A percentile compares a stretch with the other conserved stretches of the same genome.
Evolutionary conservation across 2,113 vertebrate genomes (phyloP).

Genomic region (Noturus placidus): DNA sequence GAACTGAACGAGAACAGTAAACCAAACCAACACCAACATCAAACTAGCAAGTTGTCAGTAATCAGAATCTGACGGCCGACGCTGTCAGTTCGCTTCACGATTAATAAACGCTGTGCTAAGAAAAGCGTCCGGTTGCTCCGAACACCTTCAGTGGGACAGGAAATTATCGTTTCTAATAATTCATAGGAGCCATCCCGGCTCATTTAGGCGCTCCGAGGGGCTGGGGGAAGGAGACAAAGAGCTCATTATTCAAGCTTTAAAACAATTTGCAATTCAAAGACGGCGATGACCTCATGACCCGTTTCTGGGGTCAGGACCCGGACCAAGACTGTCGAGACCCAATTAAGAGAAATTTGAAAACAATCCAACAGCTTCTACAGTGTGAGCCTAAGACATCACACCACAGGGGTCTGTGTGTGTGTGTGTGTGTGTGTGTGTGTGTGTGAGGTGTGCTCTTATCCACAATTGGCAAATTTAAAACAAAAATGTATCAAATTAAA

Average conservation of each 20-base stretch:
- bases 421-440: constrained; percentile 30
- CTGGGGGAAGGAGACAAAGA: constrained; percentile 90
- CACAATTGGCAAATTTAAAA: neutral
- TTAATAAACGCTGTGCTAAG: neutral
- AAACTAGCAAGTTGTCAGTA: neutral
- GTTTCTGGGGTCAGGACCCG: constrained; percentile 69
- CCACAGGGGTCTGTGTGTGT: constrained; percentile 78
- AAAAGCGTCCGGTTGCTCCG: constrained; percentile 51
- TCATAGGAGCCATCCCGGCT: constrained; percentile 90
- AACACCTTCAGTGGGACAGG: constrained; percentile 60
- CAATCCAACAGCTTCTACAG: constrained; percentile 66
- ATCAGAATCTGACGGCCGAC: neutral
- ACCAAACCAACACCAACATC: neutral
- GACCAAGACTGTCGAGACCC: constrained; percentile 70
- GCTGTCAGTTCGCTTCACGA: neutral
- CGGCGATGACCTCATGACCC: constrained; percentile 72
- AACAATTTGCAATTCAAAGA: constrained; percentile 89
- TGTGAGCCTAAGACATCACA: constrained; percentile 90
- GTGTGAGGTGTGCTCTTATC: neutral
- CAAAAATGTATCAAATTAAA: neutral
- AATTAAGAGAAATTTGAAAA: constrained; percentile 77
- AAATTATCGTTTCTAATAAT: constrained; percentile 88
- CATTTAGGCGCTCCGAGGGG: constrained; percentile 88
- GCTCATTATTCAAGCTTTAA: constrained; percentile 90
- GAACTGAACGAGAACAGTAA: neutral